phyloP scores from a whole-genome alignment of 2,113 vertebrate genomes.

The Myiozetetes cayanensis region DNA sequence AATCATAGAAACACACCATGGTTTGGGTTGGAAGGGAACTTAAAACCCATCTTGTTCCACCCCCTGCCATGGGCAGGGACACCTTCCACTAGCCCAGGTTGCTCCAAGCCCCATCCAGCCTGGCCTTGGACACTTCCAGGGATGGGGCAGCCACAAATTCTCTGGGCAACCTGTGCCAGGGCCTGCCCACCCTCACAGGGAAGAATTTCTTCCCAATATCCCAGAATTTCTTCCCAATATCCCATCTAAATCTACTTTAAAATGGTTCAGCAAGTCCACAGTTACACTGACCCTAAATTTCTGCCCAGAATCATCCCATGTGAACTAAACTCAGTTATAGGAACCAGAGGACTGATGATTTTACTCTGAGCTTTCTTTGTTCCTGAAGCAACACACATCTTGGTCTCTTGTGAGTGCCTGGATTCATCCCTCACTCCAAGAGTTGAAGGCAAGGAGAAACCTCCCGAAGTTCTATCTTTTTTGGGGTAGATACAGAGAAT shows the following conservation, averaged over 20 bases:
- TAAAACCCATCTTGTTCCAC: background rate
- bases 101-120: accelerated
- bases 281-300: background rate
- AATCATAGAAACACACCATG: background rate
- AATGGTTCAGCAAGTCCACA: background rate
- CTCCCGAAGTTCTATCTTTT: background rate
- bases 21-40: background rate
- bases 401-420: background rate
- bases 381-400: background rate
- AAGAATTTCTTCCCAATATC: background rate
- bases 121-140: background rate
- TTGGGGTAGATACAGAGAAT: background rate
- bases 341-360: background rate
- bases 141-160: background rate
- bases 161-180: background rate
- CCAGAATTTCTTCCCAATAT: no score
- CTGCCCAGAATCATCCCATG: background rate
- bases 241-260: background rate
- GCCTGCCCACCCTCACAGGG: accelerated
- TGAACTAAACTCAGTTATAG: background rate
- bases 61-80: background rate
- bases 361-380: background rate
- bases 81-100: accelerated
- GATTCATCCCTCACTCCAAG: background rate
- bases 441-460: background rate